Base-by-base conservation (phyloP, 2,888 invertebrate species). In the Dorcus parallelipipedus region DNA sequence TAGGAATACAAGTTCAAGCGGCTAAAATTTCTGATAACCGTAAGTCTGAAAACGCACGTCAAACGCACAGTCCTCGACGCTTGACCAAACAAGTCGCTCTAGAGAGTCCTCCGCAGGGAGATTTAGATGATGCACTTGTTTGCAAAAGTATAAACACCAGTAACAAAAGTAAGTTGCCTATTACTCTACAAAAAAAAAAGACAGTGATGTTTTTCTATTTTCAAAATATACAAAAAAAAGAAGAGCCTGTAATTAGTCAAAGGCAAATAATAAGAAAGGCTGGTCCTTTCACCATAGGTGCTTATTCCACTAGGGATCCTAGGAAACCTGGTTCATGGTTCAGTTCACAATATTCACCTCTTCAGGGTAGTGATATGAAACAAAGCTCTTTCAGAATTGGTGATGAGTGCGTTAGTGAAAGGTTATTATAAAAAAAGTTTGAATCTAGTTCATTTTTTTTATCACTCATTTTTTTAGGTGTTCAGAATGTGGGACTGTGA, bases 401-500 rank as follows among this genome's bases (percentile, higher is more conserved):
- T 0, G 88, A 90, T 55, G 89, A 89, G 56, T 88, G 87, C 62
- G 83, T 88, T 20, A 86, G 84, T 66, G 86, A 88, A 58, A 81
- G 88, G 77, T 85, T 81, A 55, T 52, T 58, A 20, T 2, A 55
- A 51, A 14, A 38, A 7, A 23, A 9, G 7, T n/a, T 20, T n/a
- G 10, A 20, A 39, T 39, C 14, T 26, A 50, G 49, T 40, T 40
- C 45, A 38, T 43, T 6, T 41, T 41, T 20, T 10, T 48, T 26
- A 17, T 9, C 20, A 8, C 9, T 8, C n/a, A 48, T 50, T n/a
- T 38, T 48, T 59, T 10, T 59, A 76, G 82, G 74, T 96, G 95
- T 74, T 87, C 93, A 0, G 95, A 96, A 74, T 99, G 98, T 78
- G 95, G 96, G 10, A 88, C 89, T 1, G 83, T 89, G 3, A 86